Conservation (phyloP, 2,797 vertebrate genomes). For the Vultur gryphus region DNA sequence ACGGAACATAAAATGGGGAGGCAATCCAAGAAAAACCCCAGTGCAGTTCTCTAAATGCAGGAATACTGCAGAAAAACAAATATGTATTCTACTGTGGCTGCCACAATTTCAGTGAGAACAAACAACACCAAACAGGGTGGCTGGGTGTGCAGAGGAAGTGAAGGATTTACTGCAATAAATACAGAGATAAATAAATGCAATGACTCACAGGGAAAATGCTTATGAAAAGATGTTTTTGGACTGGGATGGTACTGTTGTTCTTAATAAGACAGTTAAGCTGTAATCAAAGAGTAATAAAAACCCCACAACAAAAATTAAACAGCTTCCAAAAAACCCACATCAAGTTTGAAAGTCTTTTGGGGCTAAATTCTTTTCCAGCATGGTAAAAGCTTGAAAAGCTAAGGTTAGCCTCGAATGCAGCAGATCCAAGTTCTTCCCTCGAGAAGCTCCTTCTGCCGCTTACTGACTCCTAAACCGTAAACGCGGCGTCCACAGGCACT, state of each 20-base stretch:
- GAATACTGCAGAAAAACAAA: not conserved
- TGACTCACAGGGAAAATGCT: not conserved
- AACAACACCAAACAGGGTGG: not conserved
- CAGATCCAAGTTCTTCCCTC: not conserved
- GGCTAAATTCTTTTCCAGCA: not conserved
- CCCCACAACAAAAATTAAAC: not conserved
- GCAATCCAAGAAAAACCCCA: not conserved
- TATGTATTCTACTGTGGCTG: not conserved
- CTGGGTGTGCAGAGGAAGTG: not conserved
- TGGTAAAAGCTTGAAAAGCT: conserved; percentile 8
- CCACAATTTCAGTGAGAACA: not conserved
- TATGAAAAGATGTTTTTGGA: not conserved
- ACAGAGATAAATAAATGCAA: not conserved
- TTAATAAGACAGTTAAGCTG: not conserved
- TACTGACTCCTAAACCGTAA: accelerated
- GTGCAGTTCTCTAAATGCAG: not conserved
- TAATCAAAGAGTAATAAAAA: conserved; percentile 12
- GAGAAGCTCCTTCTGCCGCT: not conserved
- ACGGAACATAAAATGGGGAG: not conserved
- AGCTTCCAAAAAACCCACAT: not conserved
- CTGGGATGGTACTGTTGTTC: not conserved
- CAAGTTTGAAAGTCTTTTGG: not conserved
- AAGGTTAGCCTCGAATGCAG: not conserved
- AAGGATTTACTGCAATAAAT: conserved; percentile 27
- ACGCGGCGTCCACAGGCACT: accelerated